Conservation (phyloP, 2,888 invertebrate species). For the Eilema depressum region DNA sequence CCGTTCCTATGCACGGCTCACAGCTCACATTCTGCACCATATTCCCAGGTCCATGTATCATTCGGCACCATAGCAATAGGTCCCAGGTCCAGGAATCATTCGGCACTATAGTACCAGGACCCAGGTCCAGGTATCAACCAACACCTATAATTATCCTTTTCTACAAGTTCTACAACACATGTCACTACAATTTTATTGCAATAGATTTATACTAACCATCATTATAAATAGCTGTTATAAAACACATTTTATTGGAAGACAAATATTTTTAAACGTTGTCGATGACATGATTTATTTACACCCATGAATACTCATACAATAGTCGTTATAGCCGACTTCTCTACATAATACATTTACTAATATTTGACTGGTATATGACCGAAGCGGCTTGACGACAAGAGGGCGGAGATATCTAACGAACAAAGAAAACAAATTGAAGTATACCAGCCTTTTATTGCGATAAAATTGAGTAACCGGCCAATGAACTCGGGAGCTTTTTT, state of each 20-base stretch:
- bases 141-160: not conserved
- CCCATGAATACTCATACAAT: not conserved
- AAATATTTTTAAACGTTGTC: not conserved
- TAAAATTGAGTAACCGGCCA: not conserved
- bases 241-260: constrained; percentile 13
- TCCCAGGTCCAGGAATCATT: not conserved
- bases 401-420: not conserved
- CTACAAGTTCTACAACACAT: no score
- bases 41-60: not conserved
- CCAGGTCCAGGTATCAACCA: no score
- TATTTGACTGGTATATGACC: not conserved
- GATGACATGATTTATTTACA: constrained; percentile 7
- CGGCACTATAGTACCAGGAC: no score
- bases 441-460: not conserved
- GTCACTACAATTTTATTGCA: not conserved
- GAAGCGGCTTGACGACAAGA: not conserved
- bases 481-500: constrained; percentile 1
- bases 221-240: constrained; percentile 5
- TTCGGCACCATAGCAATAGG: no score
- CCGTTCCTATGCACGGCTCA: not conserved
- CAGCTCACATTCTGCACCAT: not conserved
- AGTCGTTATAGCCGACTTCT: not conserved
- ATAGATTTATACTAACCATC: constrained; percentile 4
- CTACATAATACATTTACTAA: not conserved
- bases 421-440: constrained; percentile 1